phyloP scores from a whole-genome alignment of 2,113 vertebrate species.

The Bombycilla garrulus region DNA sequence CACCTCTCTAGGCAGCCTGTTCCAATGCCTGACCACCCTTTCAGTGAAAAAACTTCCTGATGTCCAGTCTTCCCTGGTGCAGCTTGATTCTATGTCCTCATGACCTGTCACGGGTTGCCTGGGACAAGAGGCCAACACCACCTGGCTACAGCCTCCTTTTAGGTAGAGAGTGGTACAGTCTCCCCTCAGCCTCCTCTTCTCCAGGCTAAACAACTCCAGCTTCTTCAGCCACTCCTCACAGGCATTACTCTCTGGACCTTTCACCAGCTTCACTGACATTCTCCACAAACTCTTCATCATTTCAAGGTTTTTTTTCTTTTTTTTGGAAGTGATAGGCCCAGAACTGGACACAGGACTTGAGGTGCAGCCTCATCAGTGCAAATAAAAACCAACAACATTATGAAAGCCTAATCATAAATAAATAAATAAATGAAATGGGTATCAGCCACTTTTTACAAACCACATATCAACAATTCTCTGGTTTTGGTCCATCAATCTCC shows the following conservation, averaged over 20 bases:
- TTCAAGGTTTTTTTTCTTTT: not conserved
- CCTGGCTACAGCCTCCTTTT: not conserved
- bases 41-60: not conserved
- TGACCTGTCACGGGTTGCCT: not conserved
- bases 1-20: not conserved
- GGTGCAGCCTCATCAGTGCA: not conserved
- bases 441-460: not conserved
- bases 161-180: rapidly evolving
- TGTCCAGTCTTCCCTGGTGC: not conserved
- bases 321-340: rapidly evolving
- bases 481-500: not conserved
- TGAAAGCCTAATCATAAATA: not conserved
- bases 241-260: too few species aligned
- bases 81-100: not conserved
- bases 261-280: too few species aligned
- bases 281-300: not conserved
- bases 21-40: not conserved
- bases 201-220: not conserved
- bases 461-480: not conserved
- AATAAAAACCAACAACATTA: not conserved
- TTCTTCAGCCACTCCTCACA: not conserved
- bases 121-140: not conserved
- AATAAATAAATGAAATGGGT: not conserved
- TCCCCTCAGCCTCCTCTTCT: not conserved
- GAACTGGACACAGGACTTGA: not conserved